phyloP scores from a whole-genome alignment of 2,113 vertebrate species.

The Aphelocoma coerulescens region DNA sequence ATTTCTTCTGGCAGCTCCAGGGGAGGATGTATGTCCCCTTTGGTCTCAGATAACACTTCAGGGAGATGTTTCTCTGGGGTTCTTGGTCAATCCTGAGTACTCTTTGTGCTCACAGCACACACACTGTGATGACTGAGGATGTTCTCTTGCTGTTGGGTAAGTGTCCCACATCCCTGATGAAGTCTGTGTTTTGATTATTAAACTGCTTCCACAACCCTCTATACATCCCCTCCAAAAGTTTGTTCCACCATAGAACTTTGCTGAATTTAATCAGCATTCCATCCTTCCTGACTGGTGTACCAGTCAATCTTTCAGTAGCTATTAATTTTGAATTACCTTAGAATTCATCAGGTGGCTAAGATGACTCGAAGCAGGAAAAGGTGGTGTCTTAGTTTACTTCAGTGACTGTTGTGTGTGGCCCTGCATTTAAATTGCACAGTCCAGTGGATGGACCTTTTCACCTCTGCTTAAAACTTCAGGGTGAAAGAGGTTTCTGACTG shows the following conservation, averaged over 20 bases:
- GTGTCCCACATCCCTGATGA: neutral
- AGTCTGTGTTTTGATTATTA: neutral
- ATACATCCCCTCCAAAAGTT: neutral
- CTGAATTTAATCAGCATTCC: neutral
- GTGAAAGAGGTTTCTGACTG: neutral
- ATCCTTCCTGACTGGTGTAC: neutral
- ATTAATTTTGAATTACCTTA: neutral
- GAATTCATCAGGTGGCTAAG: neutral
- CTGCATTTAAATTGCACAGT: neutral
- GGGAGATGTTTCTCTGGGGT: neutral
- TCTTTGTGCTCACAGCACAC: neutral
- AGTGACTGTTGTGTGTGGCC: neutral
- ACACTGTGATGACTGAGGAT: neutral
- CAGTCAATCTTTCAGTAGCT: neutral
- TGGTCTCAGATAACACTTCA: neutral
- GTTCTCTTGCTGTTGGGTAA: neutral
- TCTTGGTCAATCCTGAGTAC: neutral
- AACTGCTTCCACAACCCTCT: neutral
- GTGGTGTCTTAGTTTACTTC: neutral
- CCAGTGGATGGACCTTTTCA: neutral
- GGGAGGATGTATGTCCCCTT: neutral
- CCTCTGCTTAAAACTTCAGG: neutral
- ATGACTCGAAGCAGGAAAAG: neutral
- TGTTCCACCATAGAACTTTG: neutral
- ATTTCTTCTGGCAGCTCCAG: neutral